These are phyloP conservation scores for Mamestra configurata DNA, from an alignment of 1,140 invertebrate genomes.

Conservation along the genomic window DNA sequence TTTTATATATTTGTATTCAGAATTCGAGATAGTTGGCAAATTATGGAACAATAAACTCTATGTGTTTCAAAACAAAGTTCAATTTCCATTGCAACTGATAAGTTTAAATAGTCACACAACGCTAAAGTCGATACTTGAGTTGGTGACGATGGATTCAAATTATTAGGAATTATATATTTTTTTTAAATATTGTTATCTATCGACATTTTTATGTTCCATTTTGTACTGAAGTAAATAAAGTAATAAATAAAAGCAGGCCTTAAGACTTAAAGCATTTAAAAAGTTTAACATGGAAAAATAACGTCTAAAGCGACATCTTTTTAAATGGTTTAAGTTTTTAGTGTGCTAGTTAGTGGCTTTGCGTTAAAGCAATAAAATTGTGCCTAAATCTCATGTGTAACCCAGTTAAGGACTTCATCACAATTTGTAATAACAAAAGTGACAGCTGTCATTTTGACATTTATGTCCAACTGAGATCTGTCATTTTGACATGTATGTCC, in stretches of 20 bases:
- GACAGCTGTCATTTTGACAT: background rate
- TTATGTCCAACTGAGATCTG: background rate
- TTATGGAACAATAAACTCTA: too few species aligned
- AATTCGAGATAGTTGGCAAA: too few species aligned
- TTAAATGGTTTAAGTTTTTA: slow-evolving; percentile 8
- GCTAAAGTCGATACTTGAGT: too few species aligned
- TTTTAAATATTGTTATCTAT: too few species aligned
- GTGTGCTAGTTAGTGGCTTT: background rate
- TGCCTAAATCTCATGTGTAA: background rate
- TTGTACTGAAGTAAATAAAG: background rate
- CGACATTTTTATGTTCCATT: background rate
- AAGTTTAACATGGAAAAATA: too few species aligned
- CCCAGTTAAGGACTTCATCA: background rate
- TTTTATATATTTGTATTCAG: too few species aligned
- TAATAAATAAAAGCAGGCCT: background rate
- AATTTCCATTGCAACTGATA: too few species aligned
- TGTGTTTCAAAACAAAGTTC: too few species aligned
- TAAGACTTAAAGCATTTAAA: background rate
- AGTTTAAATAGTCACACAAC: too few species aligned
- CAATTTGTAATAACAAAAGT: background rate
- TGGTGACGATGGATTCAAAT: too few species aligned
- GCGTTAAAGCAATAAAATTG: slow-evolving; percentile 24
- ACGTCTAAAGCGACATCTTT: background rate
- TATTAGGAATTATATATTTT: background rate
- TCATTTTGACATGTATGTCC: background rate